Base-by-base conservation (phyloP, 1,140 invertebrate genomes). In the Lerema accius region DNA sequence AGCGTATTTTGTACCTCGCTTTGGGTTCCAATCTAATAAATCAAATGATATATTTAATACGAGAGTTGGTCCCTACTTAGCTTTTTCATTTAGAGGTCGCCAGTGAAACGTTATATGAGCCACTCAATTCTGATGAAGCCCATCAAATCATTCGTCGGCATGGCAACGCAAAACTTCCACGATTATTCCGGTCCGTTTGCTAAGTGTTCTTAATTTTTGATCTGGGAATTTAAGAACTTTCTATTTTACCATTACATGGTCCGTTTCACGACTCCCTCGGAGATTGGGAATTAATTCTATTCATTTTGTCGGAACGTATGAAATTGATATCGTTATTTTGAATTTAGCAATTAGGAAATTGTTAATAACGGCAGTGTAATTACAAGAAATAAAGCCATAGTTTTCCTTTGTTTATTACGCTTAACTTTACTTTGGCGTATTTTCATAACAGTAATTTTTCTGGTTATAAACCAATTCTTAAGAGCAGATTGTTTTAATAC, bases 181-280 rank as follows among this genome's bases (percentile, higher is more conserved):
- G 76, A 82, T 86, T 86, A 86, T 86, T 86, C 76, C 82, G 73
- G 69, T 77, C 76, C 77, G 77, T 78, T 84, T 78, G 73, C 73
- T 81, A 80, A 81, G 76, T 76, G 70, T 71, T 78, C 77, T 69
- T 80, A 80, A 80, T 81, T 78, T 74, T 71, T 76, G 73, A 80
- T 78, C 72, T 77, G 72, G 70, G 75, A 80, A 74, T 81, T 76
- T 70, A 75, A 76, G 73, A 73, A 66, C 43, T 45, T 17, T 16
- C 14, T 32, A 11, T 26, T 43, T 43, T 42, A 78, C 71, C 73
- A 76, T 81, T 79, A 79, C 67, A 71, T 77, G 79, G 69, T 73
- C 67, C 76, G 73, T 76, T 78, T 59, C 28, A 55, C 50, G 19
- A 42, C 17, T 26, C 37, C n/a, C 14, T 28, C 14, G 37, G 16